Conservation (phyloP, 2,888 invertebrate species). For the Polyommatus icarus region DNA sequence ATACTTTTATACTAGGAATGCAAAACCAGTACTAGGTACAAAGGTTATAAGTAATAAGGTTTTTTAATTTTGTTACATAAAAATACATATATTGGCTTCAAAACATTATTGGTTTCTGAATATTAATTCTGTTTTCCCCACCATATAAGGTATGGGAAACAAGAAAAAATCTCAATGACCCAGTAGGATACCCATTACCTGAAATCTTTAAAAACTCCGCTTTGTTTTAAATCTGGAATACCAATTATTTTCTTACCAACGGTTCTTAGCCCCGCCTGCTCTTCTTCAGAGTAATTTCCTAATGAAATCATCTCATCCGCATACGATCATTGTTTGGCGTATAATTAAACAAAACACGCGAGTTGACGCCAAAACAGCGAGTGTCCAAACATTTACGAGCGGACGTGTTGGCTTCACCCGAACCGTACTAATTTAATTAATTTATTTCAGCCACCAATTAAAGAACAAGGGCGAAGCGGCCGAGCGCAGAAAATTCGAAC, state of each 20-base stretch:
- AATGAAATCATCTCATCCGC: constrained; percentile 5
- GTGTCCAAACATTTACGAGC: constrained; percentile 69
- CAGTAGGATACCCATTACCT: neutral
- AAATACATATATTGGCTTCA: too few relatives aligned
- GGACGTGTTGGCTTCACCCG: constrained; percentile 63
- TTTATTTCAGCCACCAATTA: constrained; percentile 74
- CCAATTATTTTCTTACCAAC: constrained; percentile 20
- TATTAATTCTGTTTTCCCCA: too few relatives aligned
- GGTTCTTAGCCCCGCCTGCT: neutral
- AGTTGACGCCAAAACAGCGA: constrained; percentile 54
- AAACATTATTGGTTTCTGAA: too few relatives aligned
- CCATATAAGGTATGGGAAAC: too few relatives aligned
- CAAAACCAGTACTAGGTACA: too few relatives aligned
- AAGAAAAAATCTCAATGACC: neutral
- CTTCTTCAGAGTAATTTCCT: neutral
- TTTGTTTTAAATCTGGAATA: neutral
- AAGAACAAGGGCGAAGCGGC: constrained; percentile 70
- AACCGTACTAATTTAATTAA: constrained; percentile 76
- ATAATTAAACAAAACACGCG: constrained; percentile 51
- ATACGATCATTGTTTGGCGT: constrained; percentile 38
- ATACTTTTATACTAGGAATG: too few relatives aligned
- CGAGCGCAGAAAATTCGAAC: constrained; percentile 69
- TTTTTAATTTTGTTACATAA: too few relatives aligned
- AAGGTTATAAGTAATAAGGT: too few relatives aligned
- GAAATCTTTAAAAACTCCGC: neutral